Base-by-base conservation (phyloP, 2,888 invertebrate species). In the Cataglyphis livida region DNA sequence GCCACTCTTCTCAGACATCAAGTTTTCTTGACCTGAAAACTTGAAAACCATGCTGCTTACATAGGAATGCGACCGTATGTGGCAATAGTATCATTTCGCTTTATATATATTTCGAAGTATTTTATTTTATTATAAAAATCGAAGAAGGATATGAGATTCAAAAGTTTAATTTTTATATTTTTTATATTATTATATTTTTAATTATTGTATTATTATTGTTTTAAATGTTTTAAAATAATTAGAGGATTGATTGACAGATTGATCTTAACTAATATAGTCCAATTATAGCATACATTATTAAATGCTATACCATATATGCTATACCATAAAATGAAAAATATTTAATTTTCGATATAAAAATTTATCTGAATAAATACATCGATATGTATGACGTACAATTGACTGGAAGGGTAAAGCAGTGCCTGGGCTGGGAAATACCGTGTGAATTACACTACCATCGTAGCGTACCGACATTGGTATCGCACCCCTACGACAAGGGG, bases 1-100 rank as follows among this genome's bases (percentile, higher is more conserved):
- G 87, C 88, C 85, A 89, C 86, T 86, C 86, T 89, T 73, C 65
- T 83, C 82, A 75, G 88, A 84, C 90, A 89, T 89, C 87, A 90
- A 89, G 88, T 89, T 89, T 89, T 89, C 90, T 89, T 88, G 87
- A 88, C 89, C 88, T 84, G 88, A 85, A 88, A 89, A 90, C 88
- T 88, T 87, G 83, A 86, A 88, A 89, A 85, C 79, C 75, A 70
- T 79, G 79, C 75, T 84, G 59, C 78, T 68, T 48, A 59, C 59
- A 32, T 61, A 59, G 44, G 71, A 71, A 71, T 61, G 71, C 25
- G 35, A 35, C n/a, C 2, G 57, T 66, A 54, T 21, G 28, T 57
- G 6, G 41, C 18, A 44, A 78, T 57, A 28, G 28, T 44, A 25
- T 0, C 12, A 59, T 61, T 70, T 78, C 10, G 18, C 21, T 7